Percentiles rank a stretch among this genome's conserved stretches.
Conservation (phyloP, 2,888 invertebrate genomes). For the Agonopterix heracliana region DNA sequence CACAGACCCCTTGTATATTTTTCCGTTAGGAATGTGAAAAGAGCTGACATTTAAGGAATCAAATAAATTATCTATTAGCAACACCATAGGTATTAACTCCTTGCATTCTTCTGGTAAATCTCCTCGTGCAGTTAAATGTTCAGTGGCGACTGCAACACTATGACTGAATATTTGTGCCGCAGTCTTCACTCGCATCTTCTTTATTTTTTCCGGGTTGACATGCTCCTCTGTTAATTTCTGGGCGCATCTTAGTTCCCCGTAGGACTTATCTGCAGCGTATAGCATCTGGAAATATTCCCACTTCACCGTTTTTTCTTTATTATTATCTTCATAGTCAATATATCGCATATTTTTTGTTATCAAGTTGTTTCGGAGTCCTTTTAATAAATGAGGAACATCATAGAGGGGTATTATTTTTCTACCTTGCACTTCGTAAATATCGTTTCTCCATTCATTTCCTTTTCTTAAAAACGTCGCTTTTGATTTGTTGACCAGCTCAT, state of each 20-base stretch:
- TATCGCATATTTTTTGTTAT: slow-evolving; percentile 15
- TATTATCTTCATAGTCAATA: slow-evolving; percentile 1
- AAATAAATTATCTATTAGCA: slow-evolving; percentile 16
- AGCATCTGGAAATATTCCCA: slow-evolving; percentile 22
- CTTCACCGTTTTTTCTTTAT: slow-evolving; percentile 18
- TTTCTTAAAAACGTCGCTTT: background rate
- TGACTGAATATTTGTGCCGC: slow-evolving; percentile 28
- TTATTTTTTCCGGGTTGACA: slow-evolving; percentile 19
- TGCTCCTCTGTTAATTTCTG: slow-evolving; percentile 24
- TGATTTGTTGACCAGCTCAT: background rate
- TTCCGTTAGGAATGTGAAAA: slow-evolving; percentile 11
- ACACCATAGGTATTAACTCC: slow-evolving; percentile 8
- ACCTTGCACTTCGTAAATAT: background rate
- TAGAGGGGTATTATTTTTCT: background rate
- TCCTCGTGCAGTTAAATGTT: slow-evolving; percentile 15
- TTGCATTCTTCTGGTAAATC: slow-evolving; percentile 12
- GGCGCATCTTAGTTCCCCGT: slow-evolving; percentile 16
- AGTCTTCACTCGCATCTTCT: slow-evolving; percentile 24
- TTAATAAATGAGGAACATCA: background rate
- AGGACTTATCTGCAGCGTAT: slow-evolving; percentile 18
- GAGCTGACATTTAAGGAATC: slow-evolving; percentile 12
- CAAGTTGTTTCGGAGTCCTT: slow-evolving; percentile 13
- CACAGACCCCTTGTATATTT: slow-evolving; percentile 16
- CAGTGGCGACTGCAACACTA: slow-evolving; percentile 21
- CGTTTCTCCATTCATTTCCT: background rate